Base-by-base conservation (phyloP, 2,797 vertebrate genomes). In the Lithobates sylvaticus region DNA sequence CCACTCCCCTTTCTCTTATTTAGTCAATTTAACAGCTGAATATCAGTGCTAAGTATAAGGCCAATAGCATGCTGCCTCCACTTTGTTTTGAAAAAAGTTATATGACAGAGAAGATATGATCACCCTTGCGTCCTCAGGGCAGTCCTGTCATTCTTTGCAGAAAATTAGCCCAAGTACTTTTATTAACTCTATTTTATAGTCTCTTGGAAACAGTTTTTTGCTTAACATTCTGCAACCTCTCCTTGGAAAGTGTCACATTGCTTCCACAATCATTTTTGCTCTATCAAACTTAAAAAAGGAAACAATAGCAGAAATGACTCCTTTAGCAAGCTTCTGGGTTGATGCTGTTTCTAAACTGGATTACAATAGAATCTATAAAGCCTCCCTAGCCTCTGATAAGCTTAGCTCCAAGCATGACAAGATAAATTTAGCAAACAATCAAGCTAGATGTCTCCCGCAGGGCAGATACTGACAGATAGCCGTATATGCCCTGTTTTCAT, bases 401-500 rank as follows among this genome's bases (percentile, higher is more conserved):
- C 86, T 87, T 84, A 87, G 86, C 86, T 84, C 76, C 68, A 69
- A 87, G 86, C 86, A 87, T 87, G 86, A 87, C 86, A 84, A 87
- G 86, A 87, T 87, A 87, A 87, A 87, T 84, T 87, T 87, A 87
- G 81, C 86, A 84, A 87, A 87, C 86, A 87, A 84, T 87, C 86
- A 87, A 87, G 80, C 76, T 81, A 87, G 86, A 87, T 87, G 86
- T 87, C 86, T 87, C 81, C 86, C 81, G 76, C 64, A 79, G 86
- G 86, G 76, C 76, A 87, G 76, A 84, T 84, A 80, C 81, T 87
- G 86, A 87, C 86, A 87, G 86, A 83, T 87, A 87, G 86, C 81
- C 81, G 16, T 76, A 87, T 84, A 84, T 84, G 39, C 85, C 73
- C 81, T 36, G 81, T 80, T 84, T 87, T 84, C 81, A 76, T 75